A percentile compares a stretch with the other conserved stretches of the same genome.
Conservation (phyloP, 2,888 invertebrate genomes). For the Eurytoma adleriae region DNA sequence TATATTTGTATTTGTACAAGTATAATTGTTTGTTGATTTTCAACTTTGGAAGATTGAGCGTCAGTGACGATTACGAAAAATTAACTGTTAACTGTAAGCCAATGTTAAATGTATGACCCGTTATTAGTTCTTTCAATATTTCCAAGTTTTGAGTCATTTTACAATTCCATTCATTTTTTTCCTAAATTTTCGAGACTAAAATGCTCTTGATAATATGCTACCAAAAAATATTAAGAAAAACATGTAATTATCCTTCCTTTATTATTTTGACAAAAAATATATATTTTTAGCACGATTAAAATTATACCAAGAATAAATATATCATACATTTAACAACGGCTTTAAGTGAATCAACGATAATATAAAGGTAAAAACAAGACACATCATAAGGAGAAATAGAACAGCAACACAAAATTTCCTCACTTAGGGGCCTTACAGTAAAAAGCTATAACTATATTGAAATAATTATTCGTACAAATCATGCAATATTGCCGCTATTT, state of each 20-base stretch:
- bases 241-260: too few relatives aligned
- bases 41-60: slow-evolving; percentile 13
- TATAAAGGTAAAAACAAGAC: too few relatives aligned
- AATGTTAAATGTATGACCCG: not conserved
- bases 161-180: too few relatives aligned
- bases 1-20: slow-evolving; percentile 36
- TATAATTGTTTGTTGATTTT: slow-evolving; percentile 16
- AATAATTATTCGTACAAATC: slow-evolving; percentile 38
- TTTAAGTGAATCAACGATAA: too few relatives aligned
- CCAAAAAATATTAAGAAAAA: too few relatives aligned
- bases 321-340: too few relatives aligned
- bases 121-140: too few relatives aligned
- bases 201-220: too few relatives aligned
- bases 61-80: not conserved
- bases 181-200: too few relatives aligned
- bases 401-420: slow-evolving; percentile 23
- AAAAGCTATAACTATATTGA: slow-evolving; percentile 20
- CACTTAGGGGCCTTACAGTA: slow-evolving; percentile 50
- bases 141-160: too few relatives aligned
- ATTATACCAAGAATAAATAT: too few relatives aligned
- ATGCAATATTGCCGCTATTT: not conserved
- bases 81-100: not conserved
- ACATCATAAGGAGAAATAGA: not conserved
- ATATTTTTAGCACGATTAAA: too few relatives aligned
- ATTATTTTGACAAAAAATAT: not conserved